Percentiles rank a stretch among this genome's conserved stretches.
Conservation (phyloP, 2,113 vertebrate species). For the Lethenteron reissneri region DNA sequence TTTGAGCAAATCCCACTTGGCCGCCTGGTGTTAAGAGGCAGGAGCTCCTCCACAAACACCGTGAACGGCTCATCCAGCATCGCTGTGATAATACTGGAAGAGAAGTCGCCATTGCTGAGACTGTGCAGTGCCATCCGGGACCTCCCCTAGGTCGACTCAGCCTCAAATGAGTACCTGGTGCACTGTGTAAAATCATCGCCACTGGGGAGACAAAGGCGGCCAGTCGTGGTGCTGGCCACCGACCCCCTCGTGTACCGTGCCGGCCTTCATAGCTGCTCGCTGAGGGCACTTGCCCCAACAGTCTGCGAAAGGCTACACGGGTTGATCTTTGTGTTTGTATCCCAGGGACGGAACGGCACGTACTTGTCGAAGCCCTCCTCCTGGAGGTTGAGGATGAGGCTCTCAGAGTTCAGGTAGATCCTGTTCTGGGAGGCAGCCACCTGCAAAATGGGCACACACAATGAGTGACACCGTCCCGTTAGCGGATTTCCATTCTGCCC, state of each 20-base stretch:
- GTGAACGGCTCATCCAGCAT: too few species aligned
- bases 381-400: constrained; percentile 64
- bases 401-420: constrained; percentile 65
- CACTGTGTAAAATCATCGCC: background rate
- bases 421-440: constrained; percentile 62
- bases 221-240: background rate
- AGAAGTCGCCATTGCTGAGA: too few species aligned
- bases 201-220: background rate
- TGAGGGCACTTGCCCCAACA: background rate
- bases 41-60: too few species aligned
- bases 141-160: too few species aligned
- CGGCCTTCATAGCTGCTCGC: background rate
- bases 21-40: too few species aligned
- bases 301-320: background rate
- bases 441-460: constrained; percentile 17
- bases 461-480: too few species aligned
- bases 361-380: constrained; percentile 53
- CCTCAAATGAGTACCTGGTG: too few species aligned
- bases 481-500: too few species aligned
- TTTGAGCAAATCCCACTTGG: too few species aligned
- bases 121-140: too few species aligned
- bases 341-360: background rate
- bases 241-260: background rate
- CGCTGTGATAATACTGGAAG: too few species aligned
- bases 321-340: background rate